Base-by-base conservation (phyloP, 2,113 vertebrate genomes). In the Lonchura striata region DNA sequence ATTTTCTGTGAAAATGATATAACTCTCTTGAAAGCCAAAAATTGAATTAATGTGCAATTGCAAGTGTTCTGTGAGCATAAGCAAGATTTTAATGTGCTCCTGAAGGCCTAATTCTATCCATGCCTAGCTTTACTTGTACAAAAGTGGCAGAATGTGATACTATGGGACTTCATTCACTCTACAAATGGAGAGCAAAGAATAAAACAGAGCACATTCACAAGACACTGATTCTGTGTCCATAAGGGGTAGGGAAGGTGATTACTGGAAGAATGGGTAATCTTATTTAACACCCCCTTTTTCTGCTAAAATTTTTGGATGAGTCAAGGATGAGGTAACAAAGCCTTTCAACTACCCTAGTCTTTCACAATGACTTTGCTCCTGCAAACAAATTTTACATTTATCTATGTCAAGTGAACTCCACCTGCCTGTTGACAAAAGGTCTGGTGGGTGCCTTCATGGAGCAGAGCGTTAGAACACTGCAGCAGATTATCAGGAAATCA, bases 381-480 rank as follows among this genome's bases (percentile, higher is more conserved):
- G 53, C 68, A 90, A 90, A 80, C 86, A 90, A 37, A 74, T 22
- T 7, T 63, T 63, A 10, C 28, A n/a, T 88, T 83, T 86, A n/a
- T 42, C 66, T 80, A 11, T 9, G 24, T 64, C 74, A 88, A 4
- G 57, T 86, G 88, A 77, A 75, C 78, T 50, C 76, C 82, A 39
- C 63, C 54, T 90, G 44, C 59, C 50, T 70, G 63, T 81, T 83
- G 79, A 70, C 83, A 83, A 65, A 90, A 75, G 2, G 65, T 57
- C 66, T 92, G 66, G 61, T 15, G 21, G 70, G 33, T 90, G 71
- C 39, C 82, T 86, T 60, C 35, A 42, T 2, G 0, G 71, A 63
- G 54, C 0, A 0, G 71, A 66, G 50, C 0, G 0, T 63, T 70
- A 54, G 88, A 76, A 77, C 0, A 0, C 82, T 80, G 61, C 54